Evolutionary conservation across 2,113 vertebrate species (phyloP).

Genomic region (Pseudorectes ferrugineus): DNA sequence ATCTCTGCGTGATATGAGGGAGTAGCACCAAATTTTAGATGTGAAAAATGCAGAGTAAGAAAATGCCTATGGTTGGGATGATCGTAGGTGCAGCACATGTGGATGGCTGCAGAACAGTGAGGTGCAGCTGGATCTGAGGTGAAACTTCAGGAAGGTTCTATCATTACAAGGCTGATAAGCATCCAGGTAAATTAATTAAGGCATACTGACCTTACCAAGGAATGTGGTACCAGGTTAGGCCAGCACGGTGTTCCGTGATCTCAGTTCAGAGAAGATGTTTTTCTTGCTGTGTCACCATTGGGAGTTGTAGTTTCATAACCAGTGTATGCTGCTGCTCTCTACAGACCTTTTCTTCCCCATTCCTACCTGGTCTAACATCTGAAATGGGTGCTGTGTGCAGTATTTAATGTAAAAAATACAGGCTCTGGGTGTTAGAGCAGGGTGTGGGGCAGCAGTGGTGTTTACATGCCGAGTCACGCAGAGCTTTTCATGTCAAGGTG

Average conservation of each 20-base stretch:
- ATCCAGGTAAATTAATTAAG: background rate
- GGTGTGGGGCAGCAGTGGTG: background rate
- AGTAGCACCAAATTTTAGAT: background rate
- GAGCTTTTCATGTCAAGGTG: background rate
- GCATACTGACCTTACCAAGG: too few species aligned
- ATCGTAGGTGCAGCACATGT: rapidly evolving
- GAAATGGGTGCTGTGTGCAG: background rate
- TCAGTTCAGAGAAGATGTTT: background rate
- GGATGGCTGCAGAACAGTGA: background rate
- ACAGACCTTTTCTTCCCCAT: background rate
- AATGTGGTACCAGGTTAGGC: background rate
- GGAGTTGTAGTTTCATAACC: background rate
- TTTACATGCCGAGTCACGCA: background rate
- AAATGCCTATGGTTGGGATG: rapidly evolving
- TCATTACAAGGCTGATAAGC: background rate
- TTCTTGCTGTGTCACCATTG: background rate
- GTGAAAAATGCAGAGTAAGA: background rate
- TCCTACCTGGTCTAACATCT: background rate
- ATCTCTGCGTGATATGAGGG: background rate
- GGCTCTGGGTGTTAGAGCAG: background rate
- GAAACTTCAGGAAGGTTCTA: background rate
- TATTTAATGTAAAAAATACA: rapidly evolving
- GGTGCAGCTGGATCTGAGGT: background rate
- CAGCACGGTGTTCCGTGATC: rapidly evolving
- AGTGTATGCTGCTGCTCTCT: background rate